Evolutionary conservation across 2,888 invertebrate genomes (phyloP), one percentile per base, ranked within the genome.

Genomic region (Orthonevra nobilis): DNA sequence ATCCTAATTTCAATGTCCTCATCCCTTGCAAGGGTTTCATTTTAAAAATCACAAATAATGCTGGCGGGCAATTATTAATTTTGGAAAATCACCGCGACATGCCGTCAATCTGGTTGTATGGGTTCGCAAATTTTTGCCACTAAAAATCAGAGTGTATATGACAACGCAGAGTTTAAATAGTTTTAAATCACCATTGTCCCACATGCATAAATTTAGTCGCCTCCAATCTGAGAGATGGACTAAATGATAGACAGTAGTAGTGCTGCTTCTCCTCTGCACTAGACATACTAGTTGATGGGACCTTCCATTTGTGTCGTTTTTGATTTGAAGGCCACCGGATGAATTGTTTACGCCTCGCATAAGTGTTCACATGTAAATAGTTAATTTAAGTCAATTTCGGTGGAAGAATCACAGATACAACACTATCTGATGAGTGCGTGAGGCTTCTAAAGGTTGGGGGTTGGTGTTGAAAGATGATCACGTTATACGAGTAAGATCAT

Each of bases 271-370:
- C 9, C 34, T 72, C 40, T 70, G 60, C 52, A 30, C 60, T 60
- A 52, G 58, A 54, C 54, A 50, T 9, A 42, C 54, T 46, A n/a
- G 46, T 26, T 42, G 23, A 30, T 64, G 64, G 46, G 42, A 56
- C 46, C 40, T 56, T 64, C 32, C 50, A 63, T 56, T 50, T 60
- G 58, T 12, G 46, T 7, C 7, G 15, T 15, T 15, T n/a, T 72
- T 79, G 52, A 46, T 63, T 72, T 79, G 72, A 79, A 79, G 79
- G 79, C 66, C 72, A 79, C 79, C 79, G 79, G 79, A 79, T 79
- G 79, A 50, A 19, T 66, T 79, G 79, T 73, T 79, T 79, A 73
- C 72, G 66, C 66, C 48, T 56, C 44, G 20, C n/a, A 42, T 50
- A 66, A 79, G 64, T 66, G 32, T 52, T 72, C 77, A 48, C 44